These are phyloP conservation scores for Phasianus colchicus DNA, from an alignment of 2,113 vertebrate species.

Conservation along the genomic window DNA sequence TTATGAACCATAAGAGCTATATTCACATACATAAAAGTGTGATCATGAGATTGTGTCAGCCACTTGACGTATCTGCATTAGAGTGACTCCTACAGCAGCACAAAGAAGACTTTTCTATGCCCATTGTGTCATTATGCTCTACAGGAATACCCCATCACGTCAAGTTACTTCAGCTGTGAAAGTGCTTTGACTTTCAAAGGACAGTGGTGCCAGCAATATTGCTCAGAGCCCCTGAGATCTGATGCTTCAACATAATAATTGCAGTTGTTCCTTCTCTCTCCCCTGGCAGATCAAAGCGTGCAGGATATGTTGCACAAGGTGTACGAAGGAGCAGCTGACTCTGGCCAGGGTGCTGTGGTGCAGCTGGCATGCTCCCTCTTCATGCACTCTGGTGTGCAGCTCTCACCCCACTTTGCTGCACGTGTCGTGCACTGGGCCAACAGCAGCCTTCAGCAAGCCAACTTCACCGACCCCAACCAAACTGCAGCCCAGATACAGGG, in stretches of 20 bases:
- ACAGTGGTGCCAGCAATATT: background rate
- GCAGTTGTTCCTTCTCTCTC: background rate
- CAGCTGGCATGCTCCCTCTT: conserved; percentile 84
- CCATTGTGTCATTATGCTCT: background rate
- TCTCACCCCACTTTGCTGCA: conserved; percentile 78
- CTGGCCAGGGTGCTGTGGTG: conserved; percentile 67
- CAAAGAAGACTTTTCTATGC: fast-evolving
- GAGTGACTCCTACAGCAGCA: background rate
- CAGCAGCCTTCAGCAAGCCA: conserved; percentile 79
- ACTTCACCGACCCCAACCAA: conserved; percentile 75
- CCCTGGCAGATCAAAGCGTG: conserved; percentile 76
- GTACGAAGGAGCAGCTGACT: conserved; percentile 60
- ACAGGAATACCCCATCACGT: background rate
- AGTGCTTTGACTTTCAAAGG: background rate
- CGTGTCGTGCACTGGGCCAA: conserved; percentile 79
- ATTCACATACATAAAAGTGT: background rate
- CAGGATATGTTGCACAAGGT: conserved; percentile 71
- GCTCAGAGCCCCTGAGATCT: background rate
- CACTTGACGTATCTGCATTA: background rate
- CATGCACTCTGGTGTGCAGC: conserved; percentile 68
- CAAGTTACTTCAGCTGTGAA: background rate
- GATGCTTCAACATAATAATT: fast-evolving
- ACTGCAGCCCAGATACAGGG: conserved; percentile 46
- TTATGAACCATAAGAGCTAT: background rate
- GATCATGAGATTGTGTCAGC: background rate